Conservation (phyloP, 2,888 invertebrate genomes). For the Seira sanloemensis region DNA sequence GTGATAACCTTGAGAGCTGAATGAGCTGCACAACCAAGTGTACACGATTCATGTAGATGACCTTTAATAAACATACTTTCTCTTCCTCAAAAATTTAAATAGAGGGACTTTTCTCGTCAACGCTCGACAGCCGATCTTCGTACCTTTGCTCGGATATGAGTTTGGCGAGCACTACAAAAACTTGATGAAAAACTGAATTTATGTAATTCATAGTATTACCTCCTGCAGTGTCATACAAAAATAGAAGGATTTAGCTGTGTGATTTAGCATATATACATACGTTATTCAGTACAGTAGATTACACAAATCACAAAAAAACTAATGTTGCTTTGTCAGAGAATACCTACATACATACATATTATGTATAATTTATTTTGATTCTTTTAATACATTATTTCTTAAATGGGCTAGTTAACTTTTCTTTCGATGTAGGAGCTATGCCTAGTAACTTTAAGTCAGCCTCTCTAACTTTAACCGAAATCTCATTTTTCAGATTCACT, state of each 20-base stretch:
- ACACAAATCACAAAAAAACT: not conserved
- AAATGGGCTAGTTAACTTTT: not conserved
- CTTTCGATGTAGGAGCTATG: not conserved
- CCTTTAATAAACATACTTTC: too few species aligned
- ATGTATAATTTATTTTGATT: not conserved
- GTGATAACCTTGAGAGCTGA: conserved; percentile 24
- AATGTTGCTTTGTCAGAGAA: not conserved
- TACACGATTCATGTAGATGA: too few species aligned
- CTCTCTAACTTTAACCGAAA: too few species aligned
- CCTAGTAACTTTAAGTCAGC: too few species aligned
- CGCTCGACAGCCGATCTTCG: not conserved
- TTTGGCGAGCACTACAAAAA: not conserved
- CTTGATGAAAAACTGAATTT: not conserved
- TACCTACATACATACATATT: not conserved
- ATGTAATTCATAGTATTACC: not conserved
- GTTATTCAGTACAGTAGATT: not conserved
- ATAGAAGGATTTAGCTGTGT: not conserved
- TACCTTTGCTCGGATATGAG: not conserved
- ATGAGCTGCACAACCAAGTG: too few species aligned
- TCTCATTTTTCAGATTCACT: not conserved
- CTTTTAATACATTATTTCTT: not conserved
- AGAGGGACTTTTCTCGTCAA: not conserved
- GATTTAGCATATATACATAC: not conserved
- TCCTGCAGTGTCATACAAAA: not conserved
- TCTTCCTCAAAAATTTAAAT: too few species aligned